These are phyloP conservation scores for Rhea pennata DNA, from an alignment of 2,113 vertebrate genomes.

Conservation along the genomic window DNA sequence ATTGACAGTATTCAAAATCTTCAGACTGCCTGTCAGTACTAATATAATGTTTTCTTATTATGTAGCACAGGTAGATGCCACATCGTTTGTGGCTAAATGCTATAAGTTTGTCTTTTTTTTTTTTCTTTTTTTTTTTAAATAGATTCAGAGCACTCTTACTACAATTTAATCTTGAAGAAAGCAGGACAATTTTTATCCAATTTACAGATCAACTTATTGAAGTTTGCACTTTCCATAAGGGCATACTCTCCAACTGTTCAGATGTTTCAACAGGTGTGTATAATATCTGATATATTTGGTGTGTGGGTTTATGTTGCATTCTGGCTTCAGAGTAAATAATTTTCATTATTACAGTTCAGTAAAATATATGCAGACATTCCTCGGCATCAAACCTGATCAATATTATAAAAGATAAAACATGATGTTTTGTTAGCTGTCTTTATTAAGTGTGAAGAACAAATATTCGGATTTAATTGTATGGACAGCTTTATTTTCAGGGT, in stretches of 20 bases:
- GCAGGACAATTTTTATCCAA: constrained; percentile 93
- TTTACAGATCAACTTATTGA: constrained; percentile 89
- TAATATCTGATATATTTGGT: not conserved
- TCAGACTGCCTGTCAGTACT: not conserved
- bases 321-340: not conserved
- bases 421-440: not conserved
- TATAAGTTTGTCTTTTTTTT: not conserved
- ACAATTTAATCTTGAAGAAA: constrained; percentile 94
- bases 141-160: constrained; percentile 93
- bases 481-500: not conserved
- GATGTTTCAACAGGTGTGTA: constrained; percentile 91
- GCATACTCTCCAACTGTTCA: constrained; percentile 90
- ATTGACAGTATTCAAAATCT: not conserved
- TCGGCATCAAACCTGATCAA: not conserved
- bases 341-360: not conserved
- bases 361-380: not conserved
- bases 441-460: not conserved
- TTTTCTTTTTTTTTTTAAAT: not conserved
- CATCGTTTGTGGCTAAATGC: not conserved
- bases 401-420: not conserved
- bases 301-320: not conserved
- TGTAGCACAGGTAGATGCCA: not conserved
- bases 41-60: not conserved
- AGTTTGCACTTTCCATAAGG: constrained; percentile 88
- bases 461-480: not conserved